Evolutionary conservation across 2,113 vertebrate genomes (phyloP), one percentile per base, ranked within the genome.

Genomic region (Embiotoca jacksoni): DNA sequence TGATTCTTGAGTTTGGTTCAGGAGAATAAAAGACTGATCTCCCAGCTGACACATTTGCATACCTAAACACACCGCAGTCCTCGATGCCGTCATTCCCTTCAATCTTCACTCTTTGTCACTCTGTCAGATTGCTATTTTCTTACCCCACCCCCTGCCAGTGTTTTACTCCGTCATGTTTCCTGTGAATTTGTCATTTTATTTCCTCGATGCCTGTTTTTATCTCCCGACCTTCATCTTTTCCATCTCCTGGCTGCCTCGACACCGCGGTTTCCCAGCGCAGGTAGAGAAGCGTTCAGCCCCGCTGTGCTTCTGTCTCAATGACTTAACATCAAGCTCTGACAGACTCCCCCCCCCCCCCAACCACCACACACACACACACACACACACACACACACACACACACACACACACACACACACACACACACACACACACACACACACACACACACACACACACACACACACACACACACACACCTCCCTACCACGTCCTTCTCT

Each of bases 241-340:
- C 78, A 65, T 88, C 88, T 88, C 63, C 60, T 0, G 62, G 74
- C 82, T 82, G 70, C 67, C 41, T 23, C 76, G 75, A 83, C 79
- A 70, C 82, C 33, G 33, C 39, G 44, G 75, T 79, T 73, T 85
- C 81, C 75, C 81, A 53, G 75, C 33, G 44, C 87, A 92, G 92
- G 92, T 93, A 91, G 80, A 90, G 85, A 80, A 80, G 81, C 82
- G 41, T 84, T 80, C 83, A 85, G 78, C 78, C 85, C 78, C n/a
- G 33, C 82, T 80, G 88, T 66, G 83, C 85, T 84, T 80, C 88
- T 88, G 90, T 92, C 92, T 89, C 83, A 69, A 57, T 84, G 88
- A 82, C 80, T 93, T 91, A 89, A 88, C 88, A 89, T 93, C 92
- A 93, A 90, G 88, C 46, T 33, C 31, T 80, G 86, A 87, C 86